These are phyloP conservation scores for Otus scops DNA, from an alignment of 2,797 vertebrate species.

Conservation along the genomic window DNA sequence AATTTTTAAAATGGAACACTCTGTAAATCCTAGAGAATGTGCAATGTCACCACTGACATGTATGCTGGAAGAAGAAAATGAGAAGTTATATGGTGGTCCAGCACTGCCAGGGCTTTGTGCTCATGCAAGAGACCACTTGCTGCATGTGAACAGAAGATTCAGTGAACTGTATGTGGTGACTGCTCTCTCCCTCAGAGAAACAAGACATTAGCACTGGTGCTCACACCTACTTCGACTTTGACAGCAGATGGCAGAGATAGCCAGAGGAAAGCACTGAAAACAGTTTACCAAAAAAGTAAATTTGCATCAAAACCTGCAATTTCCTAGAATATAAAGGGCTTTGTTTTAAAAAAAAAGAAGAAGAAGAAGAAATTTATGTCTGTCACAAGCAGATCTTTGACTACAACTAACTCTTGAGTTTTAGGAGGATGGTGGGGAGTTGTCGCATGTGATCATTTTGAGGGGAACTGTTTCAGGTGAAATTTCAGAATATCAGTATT, in stretches of 20 bases:
- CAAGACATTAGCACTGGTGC: neutral
- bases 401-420: neutral
- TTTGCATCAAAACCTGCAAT: neutral
- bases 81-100: neutral
- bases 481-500: neutral
- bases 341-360: neutral
- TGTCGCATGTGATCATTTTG: neutral
- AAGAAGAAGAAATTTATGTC: neutral
- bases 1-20: neutral
- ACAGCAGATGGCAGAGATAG: neutral
- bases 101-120: neutral
- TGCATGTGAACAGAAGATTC: neutral
- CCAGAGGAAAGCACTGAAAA: neutral
- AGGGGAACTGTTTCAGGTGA: neutral
- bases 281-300: neutral
- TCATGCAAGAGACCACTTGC: neutral
- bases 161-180: neutral
- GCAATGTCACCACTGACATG: too few relatives aligned
- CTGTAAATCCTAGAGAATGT: neutral
- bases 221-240: neutral
- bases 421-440: neutral
- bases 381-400: neutral
- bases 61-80: neutral
- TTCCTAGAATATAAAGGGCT: neutral
- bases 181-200: neutral